phyloP scores from a whole-genome alignment of 2,797 vertebrate genomes.

The Adrianichthys oophorus region DNA sequence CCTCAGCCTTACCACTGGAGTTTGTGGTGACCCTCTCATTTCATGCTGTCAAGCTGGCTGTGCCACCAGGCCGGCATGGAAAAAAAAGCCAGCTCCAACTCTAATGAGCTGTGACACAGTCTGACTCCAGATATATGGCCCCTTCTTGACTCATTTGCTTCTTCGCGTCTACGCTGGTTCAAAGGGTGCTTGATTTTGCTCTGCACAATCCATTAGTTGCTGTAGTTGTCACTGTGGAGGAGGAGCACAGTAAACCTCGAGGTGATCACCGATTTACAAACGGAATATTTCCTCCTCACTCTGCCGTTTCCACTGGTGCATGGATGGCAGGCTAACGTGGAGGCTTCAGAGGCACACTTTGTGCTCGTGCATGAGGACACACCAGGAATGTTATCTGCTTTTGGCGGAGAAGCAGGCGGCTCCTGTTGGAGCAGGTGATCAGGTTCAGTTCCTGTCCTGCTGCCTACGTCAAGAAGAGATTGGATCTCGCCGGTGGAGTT shows the following conservation, averaged over 20 bases:
- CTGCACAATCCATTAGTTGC: constrained; percentile 40
- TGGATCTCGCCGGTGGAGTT: constrained; percentile 55
- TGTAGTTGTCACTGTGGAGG: constrained; percentile 27
- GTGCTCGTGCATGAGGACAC: constrained; percentile 60
- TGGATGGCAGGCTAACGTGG: constrained; percentile 23
- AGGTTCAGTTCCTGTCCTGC: constrained; percentile 38
- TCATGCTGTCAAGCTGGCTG: constrained; percentile 61
- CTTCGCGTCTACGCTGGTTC: constrained; percentile 20
- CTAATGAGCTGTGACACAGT: constrained; percentile 38
- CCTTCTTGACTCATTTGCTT: constrained; percentile 17
- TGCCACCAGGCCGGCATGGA: constrained; percentile 39
- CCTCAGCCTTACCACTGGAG: constrained; percentile 49
- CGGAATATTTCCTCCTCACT: constrained; percentile 6
- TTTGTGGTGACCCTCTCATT: constrained; percentile 64
- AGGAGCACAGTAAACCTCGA: constrained; percentile 41
- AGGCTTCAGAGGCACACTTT: constrained; percentile 36
- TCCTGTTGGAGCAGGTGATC: constrained; percentile 63
- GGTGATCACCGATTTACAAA: constrained; percentile 42
- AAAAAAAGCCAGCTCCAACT: constrained; percentile 31
- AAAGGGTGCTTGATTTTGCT: constrained; percentile 34
- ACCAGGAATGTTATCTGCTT: constrained; percentile 74
- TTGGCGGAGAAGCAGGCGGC: constrained; percentile 54
- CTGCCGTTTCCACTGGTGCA: constrained; percentile 27
- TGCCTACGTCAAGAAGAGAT: constrained; percentile 57
- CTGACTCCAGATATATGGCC: constrained; percentile 25